Percentiles rank a stretch among this genome's conserved stretches.
Conservation (phyloP, 53 echinoderm and acorn worm species). For the Hippasteria phrygiana region DNA sequence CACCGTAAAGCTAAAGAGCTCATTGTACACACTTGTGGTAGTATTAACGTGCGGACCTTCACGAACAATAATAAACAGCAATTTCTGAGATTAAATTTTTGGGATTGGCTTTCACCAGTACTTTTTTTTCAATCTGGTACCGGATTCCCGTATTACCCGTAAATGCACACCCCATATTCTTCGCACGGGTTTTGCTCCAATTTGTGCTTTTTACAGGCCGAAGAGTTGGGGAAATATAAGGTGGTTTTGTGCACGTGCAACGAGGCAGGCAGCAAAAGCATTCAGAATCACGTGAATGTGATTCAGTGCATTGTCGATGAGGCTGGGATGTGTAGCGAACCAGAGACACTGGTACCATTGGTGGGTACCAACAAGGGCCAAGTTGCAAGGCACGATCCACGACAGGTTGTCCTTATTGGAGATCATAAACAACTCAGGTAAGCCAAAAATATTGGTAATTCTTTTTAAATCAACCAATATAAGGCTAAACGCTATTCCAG, state of each 20-base stretch:
- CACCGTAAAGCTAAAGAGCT: too few relatives aligned
- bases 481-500: too few relatives aligned
- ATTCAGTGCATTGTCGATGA: constrained; percentile 95
- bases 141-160: too few relatives aligned
- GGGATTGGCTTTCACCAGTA: too few relatives aligned
- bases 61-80: too few relatives aligned
- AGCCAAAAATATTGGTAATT: not conserved
- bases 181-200: too few relatives aligned
- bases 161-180: too few relatives aligned
- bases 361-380: constrained; percentile 51
- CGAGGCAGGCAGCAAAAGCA: constrained; percentile 74
- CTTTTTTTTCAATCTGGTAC: too few relatives aligned
- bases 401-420: constrained; percentile 93
- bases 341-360: constrained; percentile 89
- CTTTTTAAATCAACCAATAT: too few relatives aligned
- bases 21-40: too few relatives aligned
- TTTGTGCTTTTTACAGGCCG: constrained; percentile 39
- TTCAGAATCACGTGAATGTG: constrained; percentile 70
- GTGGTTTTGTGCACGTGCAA: constrained; percentile 90
- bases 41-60: too few relatives aligned
- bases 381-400: constrained; percentile 52
- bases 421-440: constrained; percentile 97
- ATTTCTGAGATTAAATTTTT: too few relatives aligned
- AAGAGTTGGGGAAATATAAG: constrained; percentile 74
- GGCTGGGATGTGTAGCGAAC: constrained; percentile 98